Evolutionary conservation across 2,797 vertebrate species (phyloP).

Genomic region (Acipenser transmontanus): DNA sequence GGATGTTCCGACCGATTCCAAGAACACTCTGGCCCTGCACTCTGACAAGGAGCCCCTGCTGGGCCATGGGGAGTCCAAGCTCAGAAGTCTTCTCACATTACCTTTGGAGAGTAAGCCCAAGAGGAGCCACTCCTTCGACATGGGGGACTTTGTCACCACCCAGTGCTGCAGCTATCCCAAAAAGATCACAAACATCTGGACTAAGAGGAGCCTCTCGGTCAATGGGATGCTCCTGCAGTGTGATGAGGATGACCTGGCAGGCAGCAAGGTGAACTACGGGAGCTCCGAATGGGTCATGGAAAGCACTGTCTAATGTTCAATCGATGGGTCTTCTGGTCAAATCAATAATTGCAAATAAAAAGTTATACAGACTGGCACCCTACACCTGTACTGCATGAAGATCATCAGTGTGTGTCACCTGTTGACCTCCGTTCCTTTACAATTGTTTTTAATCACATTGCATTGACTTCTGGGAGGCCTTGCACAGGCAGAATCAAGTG

Average conservation of each 20-base stretch:
- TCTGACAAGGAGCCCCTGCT: constrained; percentile 89
- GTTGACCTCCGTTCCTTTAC: constrained; percentile 26
- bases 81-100: constrained; percentile 76
- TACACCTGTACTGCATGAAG: constrained; percentile 53
- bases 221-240: constrained; percentile 95
- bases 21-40: constrained; percentile 57
- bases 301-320: constrained; percentile 79
- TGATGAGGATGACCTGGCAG: constrained; percentile 73
- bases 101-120: constrained; percentile 86
- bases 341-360: too few relatives aligned
- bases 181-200: constrained; percentile 95
- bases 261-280: constrained; percentile 71
- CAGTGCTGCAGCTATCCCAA: constrained; percentile 77
- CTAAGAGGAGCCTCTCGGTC: constrained; percentile 93
- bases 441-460: too few relatives aligned
- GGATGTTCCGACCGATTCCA: constrained; percentile 58
- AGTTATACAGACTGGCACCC: constrained; percentile 22
- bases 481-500: too few relatives aligned
- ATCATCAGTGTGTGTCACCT: constrained; percentile 52
- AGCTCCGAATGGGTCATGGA: constrained; percentile 96
- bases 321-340: too few relatives aligned
- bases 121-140: constrained; percentile 95
- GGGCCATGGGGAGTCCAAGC: constrained; percentile 76
- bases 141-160: constrained; percentile 80
- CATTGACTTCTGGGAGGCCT: too few relatives aligned